Evolutionary conservation across 2,113 vertebrate species (phyloP), one percentile per base, ranked within the genome.

Genomic region (Burhinus oedicnemus): DNA sequence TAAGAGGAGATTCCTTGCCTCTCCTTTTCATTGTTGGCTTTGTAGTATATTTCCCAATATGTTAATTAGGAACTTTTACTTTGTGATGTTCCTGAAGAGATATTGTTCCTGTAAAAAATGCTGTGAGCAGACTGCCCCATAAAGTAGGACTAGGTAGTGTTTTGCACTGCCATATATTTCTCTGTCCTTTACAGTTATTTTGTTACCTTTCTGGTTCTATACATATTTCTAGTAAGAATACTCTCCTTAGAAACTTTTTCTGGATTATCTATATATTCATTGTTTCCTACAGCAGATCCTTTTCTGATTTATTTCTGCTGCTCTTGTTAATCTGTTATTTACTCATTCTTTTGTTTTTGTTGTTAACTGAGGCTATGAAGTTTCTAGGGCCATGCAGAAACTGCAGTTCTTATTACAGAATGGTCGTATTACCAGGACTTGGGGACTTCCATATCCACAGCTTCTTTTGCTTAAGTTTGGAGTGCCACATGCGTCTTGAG

Each of bases 401-500:
- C 32, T 29, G 16, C 18, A 22, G 15, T 66, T 90, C 16, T 64
- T 72, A 13, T 7, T 51, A 32, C 3, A 87, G 49, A 13, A 15
- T 47, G 51, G 11, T 52, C 32, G 66, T 88, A 47, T 0, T 76
- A 40, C 40, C 14, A 8, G 9, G 11, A 15, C 10, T 10, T 54
- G 38, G 16, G 21, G 25, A 27, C 47, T 60, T 66, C 25, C 16
- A 4, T 52, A 40, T 55, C n/a, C 34, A 15, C 22, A 74, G 7
- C 51, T 74, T 38, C 45, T 44, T 69, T 42, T 40, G 82, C 6
- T 29, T 22, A 14, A 30, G 6, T 77, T 70, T 61, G 27, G 14
- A 51, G 26, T 64, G 34, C 45, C 40, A 19, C 19, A 1, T 0
- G 0, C 32, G 23, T 83, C n/a, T 66, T 19, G 22, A 80, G 25